These are phyloP conservation scores for Drosophila biarmipes DNA, from an alignment of 1,140 invertebrate genomes.

Conservation along the genomic window DNA sequence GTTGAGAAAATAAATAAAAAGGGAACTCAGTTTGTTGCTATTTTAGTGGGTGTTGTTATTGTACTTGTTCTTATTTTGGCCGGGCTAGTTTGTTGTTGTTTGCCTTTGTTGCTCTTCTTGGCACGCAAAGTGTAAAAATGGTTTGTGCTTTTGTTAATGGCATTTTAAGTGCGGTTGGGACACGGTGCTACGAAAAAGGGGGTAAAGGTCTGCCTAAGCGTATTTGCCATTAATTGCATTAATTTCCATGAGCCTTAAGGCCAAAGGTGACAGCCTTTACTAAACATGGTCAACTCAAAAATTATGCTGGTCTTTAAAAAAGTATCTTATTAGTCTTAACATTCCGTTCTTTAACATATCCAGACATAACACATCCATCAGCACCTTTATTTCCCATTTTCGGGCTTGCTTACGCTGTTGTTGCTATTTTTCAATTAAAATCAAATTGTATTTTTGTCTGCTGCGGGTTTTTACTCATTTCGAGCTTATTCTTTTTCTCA, in stretches of 20 bases:
- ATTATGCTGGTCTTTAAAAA: background rate
- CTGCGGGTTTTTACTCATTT: constrained; percentile 43
- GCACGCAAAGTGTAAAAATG: constrained; percentile 68
- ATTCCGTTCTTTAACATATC: background rate
- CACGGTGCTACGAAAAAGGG: background rate
- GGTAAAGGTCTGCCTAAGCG: background rate
- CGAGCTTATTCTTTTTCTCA: constrained; percentile 30
- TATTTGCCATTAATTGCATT: constrained; percentile 59
- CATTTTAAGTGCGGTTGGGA: constrained; percentile 48
- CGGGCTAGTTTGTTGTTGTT: constrained; percentile 61
- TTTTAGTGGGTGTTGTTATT: constrained; percentile 42
- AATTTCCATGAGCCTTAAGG: constrained; percentile 30
- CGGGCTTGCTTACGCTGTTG: constrained; percentile 5
- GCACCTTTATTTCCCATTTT: constrained; percentile 6
- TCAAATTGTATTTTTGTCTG: constrained; percentile 66
- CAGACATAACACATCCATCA: constrained; percentile 13
- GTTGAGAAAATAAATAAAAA: constrained; percentile 76
- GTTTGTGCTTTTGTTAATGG: constrained; percentile 54
- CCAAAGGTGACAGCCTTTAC: background rate
- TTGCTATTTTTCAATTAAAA: constrained; percentile 77
- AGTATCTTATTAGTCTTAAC: background rate
- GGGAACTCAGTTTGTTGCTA: constrained; percentile 46
- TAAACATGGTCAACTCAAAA: no score
- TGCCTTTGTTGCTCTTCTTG: constrained; percentile 53
- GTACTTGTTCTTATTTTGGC: constrained; percentile 16